Conservation (phyloP, 1,140 invertebrate genomes). For the Prorops nasuta region DNA sequence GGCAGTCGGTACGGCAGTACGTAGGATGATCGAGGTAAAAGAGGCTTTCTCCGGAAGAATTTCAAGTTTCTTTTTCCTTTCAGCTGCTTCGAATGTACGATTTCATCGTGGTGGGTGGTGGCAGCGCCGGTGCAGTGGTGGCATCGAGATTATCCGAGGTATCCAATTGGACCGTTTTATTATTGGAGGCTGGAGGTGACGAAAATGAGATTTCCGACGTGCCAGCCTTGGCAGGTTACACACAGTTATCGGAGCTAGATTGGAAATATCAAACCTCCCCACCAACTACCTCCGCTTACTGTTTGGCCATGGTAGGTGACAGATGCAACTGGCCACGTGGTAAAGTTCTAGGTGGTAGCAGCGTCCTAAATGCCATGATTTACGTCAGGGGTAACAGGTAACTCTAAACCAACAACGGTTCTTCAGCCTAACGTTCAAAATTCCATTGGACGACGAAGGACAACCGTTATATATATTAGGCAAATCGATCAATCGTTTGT, state of each 20-base stretch:
- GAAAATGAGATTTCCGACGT: constrained; percentile 80
- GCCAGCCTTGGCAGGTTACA: constrained; percentile 72
- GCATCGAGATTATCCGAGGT: constrained; percentile 84
- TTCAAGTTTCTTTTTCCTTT: constrained; percentile 25
- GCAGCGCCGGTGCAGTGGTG: constrained; percentile 88
- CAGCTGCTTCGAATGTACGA: constrained; percentile 76
- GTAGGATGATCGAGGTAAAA: too few relatives aligned
- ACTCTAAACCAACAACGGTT: constrained; percentile 7
- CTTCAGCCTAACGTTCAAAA: too few relatives aligned
- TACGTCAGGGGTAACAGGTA: constrained; percentile 87
- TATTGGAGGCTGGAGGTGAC: constrained; percentile 81
- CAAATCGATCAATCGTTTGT: too few relatives aligned
- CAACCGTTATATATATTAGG: not conserved
- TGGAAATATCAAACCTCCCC: constrained; percentile 87
- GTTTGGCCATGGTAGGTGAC: constrained; percentile 79
- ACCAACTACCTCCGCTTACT: constrained; percentile 71
- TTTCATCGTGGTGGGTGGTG: constrained; percentile 85
- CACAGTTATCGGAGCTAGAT: constrained; percentile 78
- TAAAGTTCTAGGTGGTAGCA: constrained; percentile 89
- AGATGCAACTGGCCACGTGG: constrained; percentile 86
- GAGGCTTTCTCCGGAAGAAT: too few relatives aligned
- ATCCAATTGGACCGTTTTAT: constrained; percentile 74
- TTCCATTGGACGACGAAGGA: not conserved
- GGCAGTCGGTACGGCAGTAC: not conserved
- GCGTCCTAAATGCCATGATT: constrained; percentile 93